phyloP scores from a whole-genome alignment of 2,888 invertebrate species.

The Drosophila pegasa region DNA sequence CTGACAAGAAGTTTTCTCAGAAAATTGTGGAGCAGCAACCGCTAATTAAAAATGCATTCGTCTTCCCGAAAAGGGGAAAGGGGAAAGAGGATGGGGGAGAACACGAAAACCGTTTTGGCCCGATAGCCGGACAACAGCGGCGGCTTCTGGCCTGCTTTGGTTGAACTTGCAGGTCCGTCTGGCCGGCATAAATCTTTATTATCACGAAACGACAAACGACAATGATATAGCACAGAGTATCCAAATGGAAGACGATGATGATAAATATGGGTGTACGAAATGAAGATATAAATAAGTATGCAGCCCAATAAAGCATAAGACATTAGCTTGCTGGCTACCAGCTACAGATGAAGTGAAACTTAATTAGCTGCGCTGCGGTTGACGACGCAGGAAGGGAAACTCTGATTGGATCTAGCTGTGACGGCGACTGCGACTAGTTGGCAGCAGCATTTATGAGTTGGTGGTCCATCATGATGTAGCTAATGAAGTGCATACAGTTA shows the following conservation, averaged over 20 bases:
- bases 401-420: slow-evolving; percentile 19
- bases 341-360: slow-evolving; percentile 57
- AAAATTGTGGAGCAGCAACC: slow-evolving; percentile 47
- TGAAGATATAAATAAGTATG: slow-evolving; percentile 70
- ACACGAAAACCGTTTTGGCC: slow-evolving; percentile 14
- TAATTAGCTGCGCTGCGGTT: slow-evolving; percentile 54
- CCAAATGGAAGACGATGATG: slow-evolving; percentile 45
- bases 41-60: slow-evolving; percentile 77
- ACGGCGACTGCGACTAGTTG: slow-evolving; percentile 3
- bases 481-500: slow-evolving; percentile 64
- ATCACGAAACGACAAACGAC: slow-evolving; percentile 63
- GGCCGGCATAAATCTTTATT: slow-evolving; percentile 71
- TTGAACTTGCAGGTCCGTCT: slow-evolving; percentile 1
- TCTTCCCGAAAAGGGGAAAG: slow-evolving; percentile 37
- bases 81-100: too few species aligned
- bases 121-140: slow-evolving; percentile 35
- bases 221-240: slow-evolving; percentile 51
- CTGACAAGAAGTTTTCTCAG: slow-evolving; percentile 32
- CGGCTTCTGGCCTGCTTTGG: slow-evolving; percentile 45
- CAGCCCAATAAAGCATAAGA: slow-evolving; percentile 62
- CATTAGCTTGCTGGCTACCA: slow-evolving; percentile 40
- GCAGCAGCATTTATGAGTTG: slow-evolving; percentile 38
- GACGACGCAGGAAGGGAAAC: too few species aligned
- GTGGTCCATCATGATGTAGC: slow-evolving; percentile 48
- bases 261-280: slow-evolving; percentile 61